phyloP scores from a whole-genome alignment of 2,888 invertebrate species.

The Ormia ochracea region DNA sequence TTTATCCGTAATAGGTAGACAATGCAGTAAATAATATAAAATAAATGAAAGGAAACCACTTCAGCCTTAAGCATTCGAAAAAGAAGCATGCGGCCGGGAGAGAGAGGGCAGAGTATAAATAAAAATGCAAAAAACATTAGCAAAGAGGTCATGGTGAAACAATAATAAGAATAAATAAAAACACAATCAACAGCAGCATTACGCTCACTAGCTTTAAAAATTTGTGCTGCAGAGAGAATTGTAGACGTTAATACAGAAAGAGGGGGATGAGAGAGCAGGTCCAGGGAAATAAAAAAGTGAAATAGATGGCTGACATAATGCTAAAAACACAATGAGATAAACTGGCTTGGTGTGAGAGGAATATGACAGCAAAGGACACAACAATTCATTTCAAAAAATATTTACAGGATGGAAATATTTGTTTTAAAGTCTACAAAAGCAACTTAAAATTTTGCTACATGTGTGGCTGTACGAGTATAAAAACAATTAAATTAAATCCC shows the following conservation, averaged over 20 bases:
- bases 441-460: not conserved
- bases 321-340: not conserved
- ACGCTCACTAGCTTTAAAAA: constrained; percentile 20
- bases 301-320: constrained; percentile 16
- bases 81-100: not conserved
- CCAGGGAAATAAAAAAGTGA: not conserved
- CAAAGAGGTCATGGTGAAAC: constrained; percentile 62
- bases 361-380: constrained; percentile 57
- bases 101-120: constrained; percentile 13
- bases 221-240: not conserved
- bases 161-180: constrained; percentile 3
- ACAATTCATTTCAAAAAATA: constrained; percentile 51
- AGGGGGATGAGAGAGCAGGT: not conserved
- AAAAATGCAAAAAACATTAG: constrained; percentile 51
- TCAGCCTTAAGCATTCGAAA: constrained; percentile 28
- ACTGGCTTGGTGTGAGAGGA: not conserved
- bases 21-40: constrained; percentile 49
- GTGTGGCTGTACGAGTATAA: too few relatives aligned
- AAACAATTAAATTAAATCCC: too few relatives aligned
- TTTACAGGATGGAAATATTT: constrained; percentile 5
- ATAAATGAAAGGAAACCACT: constrained; percentile 37
- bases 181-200: not conserved
- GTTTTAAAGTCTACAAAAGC: not conserved
- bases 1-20: constrained; percentile 45
- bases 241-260: not conserved